Base-by-base conservation (phyloP, 23 tunicate species). In the Halocynthia roretzi region DNA sequence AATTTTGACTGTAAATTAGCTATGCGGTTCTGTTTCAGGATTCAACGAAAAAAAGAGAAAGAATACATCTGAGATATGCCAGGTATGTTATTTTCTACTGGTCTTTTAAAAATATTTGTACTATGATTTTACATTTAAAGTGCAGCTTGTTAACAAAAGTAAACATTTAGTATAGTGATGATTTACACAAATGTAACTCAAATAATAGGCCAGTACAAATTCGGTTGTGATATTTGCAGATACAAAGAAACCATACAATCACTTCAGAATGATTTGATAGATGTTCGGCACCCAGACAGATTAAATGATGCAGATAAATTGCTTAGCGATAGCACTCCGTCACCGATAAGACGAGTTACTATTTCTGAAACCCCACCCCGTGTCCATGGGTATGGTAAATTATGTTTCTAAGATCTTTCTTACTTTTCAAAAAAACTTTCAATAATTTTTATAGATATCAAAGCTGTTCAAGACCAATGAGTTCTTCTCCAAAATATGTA, bases 191-290 rank as follows among this genome's bases (percentile, higher is more conserved):
- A 68, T 60, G 17, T 2, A 15, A 60, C 17, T 1, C 17, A 15
- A 15, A 17, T 60, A 15, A 17, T 1, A 4, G 64, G 17, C n/a
- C 64, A 60, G n/a, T 60, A 17, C 17, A 1, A 15, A 60, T 17
- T 15, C n/a, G n/a, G 2, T 17, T 72, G 17, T 10, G 77, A 17
- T 60, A 71, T 52, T 56, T 15, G 19, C 65, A 90, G 97, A 55
- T 90, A 90, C 87, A 90, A 90, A 65, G 82, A 70, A 58, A 90
- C 97, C 8, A 90, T 90, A 53, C 84, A 80, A 14, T 90, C 90
- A 18, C 71, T 90, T 17, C 97, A 90, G 72, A 87, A 84, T 10
- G 97, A 90, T 51, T 56, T 90, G 31, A 84, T 79, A 51, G 88
- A 83, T 12, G 70, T 75, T 12, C 70, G 96, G 31, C 51, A 40